Percentiles rank a stretch among this genome's conserved stretches.
Evolutionary conservation across 2,113 vertebrate species (phyloP).

Genomic region (Trematocara marginatum): DNA sequence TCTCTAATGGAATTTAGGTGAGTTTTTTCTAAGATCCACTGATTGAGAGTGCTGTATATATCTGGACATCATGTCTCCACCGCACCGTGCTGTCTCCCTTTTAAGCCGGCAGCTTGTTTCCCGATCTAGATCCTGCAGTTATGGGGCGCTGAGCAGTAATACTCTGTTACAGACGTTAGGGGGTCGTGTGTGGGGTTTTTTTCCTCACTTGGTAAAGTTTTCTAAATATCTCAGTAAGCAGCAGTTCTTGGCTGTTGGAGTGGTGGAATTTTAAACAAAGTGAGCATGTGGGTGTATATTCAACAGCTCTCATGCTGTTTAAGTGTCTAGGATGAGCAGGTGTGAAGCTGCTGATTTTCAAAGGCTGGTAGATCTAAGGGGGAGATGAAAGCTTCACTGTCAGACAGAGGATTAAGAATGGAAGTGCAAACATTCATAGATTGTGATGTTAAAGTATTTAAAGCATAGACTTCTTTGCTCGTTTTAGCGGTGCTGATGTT

Average conservation of each 20-base stretch:
- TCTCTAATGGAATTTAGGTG: not conserved
- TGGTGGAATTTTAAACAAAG: conserved; percentile 58
- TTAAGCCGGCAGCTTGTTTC: not conserved
- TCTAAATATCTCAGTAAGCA: not conserved
- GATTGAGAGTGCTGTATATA: not conserved
- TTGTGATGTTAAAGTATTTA: not conserved
- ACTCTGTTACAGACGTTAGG: not conserved
- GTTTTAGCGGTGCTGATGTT: not conserved
- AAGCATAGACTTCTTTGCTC: not conserved
- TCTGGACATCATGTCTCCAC: not conserved
- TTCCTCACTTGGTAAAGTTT: not conserved
- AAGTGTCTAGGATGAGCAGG: conserved; percentile 54
- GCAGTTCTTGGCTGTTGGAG: not conserved
- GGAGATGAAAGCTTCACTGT: conserved; percentile 50
- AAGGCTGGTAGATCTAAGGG: conserved; percentile 56
- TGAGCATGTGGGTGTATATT: conserved; percentile 22
- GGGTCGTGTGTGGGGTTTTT: fast-evolving
- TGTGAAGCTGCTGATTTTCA: conserved; percentile 55
- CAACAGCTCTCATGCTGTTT: conserved; percentile 10
- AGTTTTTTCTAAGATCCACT: not conserved
- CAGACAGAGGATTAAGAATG: conserved; percentile 43
- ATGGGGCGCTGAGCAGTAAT: not conserved
- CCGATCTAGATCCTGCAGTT: not conserved
- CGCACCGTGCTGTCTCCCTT: not conserved
- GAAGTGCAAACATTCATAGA: conserved; percentile 45